Base-by-base conservation (phyloP, 2,797 vertebrate species). In the Heliangelus exortis region DNA sequence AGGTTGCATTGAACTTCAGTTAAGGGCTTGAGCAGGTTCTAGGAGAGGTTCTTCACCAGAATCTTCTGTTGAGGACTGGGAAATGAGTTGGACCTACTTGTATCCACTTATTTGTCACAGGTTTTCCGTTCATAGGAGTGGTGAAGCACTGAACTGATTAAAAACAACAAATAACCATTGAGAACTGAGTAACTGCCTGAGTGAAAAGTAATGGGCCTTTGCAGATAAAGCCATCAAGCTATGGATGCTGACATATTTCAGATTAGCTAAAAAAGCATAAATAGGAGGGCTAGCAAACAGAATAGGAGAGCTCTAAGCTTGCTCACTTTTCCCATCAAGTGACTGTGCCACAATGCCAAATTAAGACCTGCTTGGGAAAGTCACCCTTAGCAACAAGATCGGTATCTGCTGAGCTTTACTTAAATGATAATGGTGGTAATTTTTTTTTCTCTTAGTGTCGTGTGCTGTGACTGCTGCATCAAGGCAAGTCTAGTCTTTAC, bases 391-490 rank as follows among this genome's bases (percentile, higher is more conserved):
- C 48, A 47, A 47, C 28, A 66, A 1, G 45, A 45, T 9, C 84
- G 36, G 7, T 83, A 45, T 66, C 51, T 95, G 34, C 69, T 84
- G 84, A 62, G 47, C 54, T 90, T 76, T 84, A 71, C 3, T 76
- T 28, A 74, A 74, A 58, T 25, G 6, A 34, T 93, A 61, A 96
- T 36, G 13, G 54, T 84, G 41, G 22, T 28, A 43, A 48, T 31
- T 61, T 81, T 80, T 77, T 69, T 77, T 71, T 72, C 50, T 93
- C 83, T 33, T 87, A 97, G 97, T 20, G 53, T 97, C 39, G 91
- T 96, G 93, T 97, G 97, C 77, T 81, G 61, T 62, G 89, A 97
- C 65, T 97, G 97, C 93, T 97, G 96, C 3, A 6, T 94, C 65
- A 97, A 97, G 97, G 97, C 92, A 96, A 96, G 90, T 93, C 28